phyloP scores from a whole-genome alignment of 2,888 invertebrate genomes.

The Pelosia muscerda region DNA sequence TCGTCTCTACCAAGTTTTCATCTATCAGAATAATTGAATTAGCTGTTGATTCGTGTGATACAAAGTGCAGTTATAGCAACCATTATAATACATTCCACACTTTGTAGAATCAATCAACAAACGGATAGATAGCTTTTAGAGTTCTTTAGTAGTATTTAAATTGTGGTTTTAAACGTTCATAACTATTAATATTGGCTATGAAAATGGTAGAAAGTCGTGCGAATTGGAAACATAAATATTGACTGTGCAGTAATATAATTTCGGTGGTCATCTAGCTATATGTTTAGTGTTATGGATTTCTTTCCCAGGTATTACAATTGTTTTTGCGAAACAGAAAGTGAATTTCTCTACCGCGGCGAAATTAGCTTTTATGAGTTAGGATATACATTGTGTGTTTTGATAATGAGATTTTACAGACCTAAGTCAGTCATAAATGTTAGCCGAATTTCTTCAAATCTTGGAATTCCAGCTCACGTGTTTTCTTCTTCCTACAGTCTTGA shows the following conservation, averaged over 20 bases:
- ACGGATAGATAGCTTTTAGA: conserved; percentile 26
- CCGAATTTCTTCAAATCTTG: no score
- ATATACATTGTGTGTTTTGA: no score
- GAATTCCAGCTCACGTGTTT: no score
- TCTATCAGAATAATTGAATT: conserved; percentile 37
- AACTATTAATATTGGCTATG: background rate
- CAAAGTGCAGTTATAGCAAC: conserved; percentile 47
- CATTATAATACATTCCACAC: conserved; percentile 46
- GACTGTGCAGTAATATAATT: background rate
- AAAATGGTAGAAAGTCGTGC: background rate
- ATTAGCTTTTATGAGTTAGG: background rate
- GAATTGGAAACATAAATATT: background rate
- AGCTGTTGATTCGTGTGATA: conserved; percentile 36
- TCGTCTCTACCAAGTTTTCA: background rate
- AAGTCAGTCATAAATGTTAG: no score
- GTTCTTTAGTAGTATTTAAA: conserved; percentile 16
- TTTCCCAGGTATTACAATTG: background rate
- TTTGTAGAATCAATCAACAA: conserved; percentile 46
- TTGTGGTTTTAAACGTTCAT: background rate
- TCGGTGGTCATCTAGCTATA: background rate
- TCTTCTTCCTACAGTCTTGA: no score
- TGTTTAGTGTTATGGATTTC: background rate
- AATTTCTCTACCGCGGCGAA: background rate
- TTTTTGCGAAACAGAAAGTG: background rate
- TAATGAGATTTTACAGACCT: no score